phyloP scores from a whole-genome alignment of 2,797 vertebrate species.

The Lindbergichthys nudifrons region DNA sequence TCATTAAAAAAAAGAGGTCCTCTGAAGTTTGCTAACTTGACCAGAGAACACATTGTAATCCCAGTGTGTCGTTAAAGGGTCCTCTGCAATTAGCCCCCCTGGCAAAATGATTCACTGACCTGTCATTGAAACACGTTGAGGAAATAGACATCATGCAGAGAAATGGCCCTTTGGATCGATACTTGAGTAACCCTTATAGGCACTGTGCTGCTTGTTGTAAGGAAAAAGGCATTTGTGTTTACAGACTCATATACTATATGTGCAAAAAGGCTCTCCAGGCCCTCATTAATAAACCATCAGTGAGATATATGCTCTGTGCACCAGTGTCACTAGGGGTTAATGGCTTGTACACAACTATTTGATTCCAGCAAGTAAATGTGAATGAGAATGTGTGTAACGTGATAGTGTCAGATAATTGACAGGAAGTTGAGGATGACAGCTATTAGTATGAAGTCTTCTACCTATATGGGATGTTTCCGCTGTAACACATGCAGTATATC shows the following conservation, averaged over 20 bases:
- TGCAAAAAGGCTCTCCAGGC: conserved; percentile 14
- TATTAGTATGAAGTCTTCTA: conserved; percentile 18
- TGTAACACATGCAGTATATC: conserved; percentile 7
- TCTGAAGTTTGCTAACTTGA: conserved; percentile 18
- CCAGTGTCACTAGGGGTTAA: conserved; percentile 11
- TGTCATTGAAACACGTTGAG: conserved; percentile 68
- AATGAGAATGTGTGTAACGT: not conserved
- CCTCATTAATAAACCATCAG: conserved; percentile 53
- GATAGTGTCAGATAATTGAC: not conserved
- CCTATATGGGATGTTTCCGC: not conserved
- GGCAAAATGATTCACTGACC: conserved; percentile 70
- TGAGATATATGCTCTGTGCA: conserved; percentile 9
- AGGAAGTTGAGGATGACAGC: conserved; percentile 14
- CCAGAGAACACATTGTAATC: conserved; percentile 48
- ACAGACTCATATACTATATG: conserved; percentile 17
- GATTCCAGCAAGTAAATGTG: not conserved
- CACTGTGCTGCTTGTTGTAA: conserved; percentile 41
- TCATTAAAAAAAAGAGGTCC: conserved; percentile 11
- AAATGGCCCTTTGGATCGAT: conserved; percentile 76
- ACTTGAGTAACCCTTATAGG: conserved; percentile 64
- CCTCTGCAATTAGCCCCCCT: conserved; percentile 62
- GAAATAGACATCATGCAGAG: conserved; percentile 70
- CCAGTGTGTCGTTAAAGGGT: conserved; percentile 42
- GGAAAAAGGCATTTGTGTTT: conserved; percentile 34
- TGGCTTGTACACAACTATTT: conserved; percentile 3